Percentiles rank a stretch among this genome's conserved stretches.
Conservation (phyloP, 2,797 vertebrate species). For the Leontopithecus rosalia region DNA sequence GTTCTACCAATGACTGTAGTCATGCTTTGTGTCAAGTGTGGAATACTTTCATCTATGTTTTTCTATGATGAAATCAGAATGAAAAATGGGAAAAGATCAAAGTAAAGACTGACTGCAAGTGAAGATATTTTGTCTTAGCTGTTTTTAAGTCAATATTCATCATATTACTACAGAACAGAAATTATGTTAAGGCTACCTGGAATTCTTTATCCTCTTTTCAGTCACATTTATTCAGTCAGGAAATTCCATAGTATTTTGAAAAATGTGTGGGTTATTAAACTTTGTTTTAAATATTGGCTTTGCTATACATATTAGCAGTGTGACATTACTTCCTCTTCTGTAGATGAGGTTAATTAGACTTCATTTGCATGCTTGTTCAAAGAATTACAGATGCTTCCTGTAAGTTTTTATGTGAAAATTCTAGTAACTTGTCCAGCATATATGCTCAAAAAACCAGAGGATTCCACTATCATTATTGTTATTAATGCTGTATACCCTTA, state of each 20-base stretch:
- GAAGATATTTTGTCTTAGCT: neutral
- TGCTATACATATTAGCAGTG: neutral
- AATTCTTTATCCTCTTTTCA: neutral
- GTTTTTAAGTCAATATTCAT: neutral
- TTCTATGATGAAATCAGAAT: constrained; percentile 45
- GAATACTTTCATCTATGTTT: constrained; percentile 17
- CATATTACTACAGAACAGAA: neutral
- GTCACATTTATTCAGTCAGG: neutral
- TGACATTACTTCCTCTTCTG: neutral
- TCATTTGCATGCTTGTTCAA: neutral
- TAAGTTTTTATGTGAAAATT: neutral
- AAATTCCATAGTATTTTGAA: neutral
- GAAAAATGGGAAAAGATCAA: constrained; percentile 1
- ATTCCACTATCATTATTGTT: neutral
- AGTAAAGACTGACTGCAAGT: constrained; percentile 17
- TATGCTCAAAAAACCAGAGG: neutral
- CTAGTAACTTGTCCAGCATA: neutral
- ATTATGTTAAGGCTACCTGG: neutral
- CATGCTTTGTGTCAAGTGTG: constrained; percentile 6
- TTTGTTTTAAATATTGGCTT: neutral
- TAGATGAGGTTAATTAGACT: neutral
- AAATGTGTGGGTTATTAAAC: neutral
- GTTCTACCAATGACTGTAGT: constrained; percentile 52
- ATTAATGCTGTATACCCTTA: neutral
- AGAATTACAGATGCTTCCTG: neutral